phyloP scores from a whole-genome alignment of 2,113 vertebrate genomes.

The Labeo rohita region DNA sequence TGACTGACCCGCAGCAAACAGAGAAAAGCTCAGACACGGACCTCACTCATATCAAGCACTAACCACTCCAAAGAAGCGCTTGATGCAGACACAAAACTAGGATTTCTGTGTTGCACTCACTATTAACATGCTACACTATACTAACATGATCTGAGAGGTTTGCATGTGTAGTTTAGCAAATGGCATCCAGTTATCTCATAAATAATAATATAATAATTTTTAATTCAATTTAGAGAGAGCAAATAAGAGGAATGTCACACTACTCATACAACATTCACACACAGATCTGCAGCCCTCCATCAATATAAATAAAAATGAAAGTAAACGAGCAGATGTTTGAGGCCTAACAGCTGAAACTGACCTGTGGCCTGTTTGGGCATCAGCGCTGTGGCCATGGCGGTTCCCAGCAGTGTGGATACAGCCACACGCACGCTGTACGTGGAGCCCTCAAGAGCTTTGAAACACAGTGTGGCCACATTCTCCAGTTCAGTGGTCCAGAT shows the following conservation, averaged over 20 bases:
- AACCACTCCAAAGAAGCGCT: too few species aligned
- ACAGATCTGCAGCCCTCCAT: not conserved
- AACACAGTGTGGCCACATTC: slow-evolving; percentile 94
- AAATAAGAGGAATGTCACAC: too few species aligned
- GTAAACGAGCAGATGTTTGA: not conserved
- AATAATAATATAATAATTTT: too few species aligned
- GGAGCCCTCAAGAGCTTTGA: slow-evolving; percentile 95
- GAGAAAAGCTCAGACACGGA: not conserved
- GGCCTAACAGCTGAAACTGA: slow-evolving; percentile 58
- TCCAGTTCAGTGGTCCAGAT: slow-evolving; percentile 99
- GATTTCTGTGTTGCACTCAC: too few species aligned
- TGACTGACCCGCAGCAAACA: slow-evolving; percentile 77
- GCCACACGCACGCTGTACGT: slow-evolving; percentile 96
- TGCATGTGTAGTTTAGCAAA: too few species aligned
- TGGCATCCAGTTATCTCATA: too few species aligned
- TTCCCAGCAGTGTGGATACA: slow-evolving; percentile 94
- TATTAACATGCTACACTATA: too few species aligned
- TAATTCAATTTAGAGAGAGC: too few species aligned
- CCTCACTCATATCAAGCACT: too few species aligned
- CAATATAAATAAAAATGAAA: too few species aligned
- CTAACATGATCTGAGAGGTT: too few species aligned
- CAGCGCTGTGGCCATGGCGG: slow-evolving; percentile 94
- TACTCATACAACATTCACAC: not conserved
- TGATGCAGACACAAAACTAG: too few species aligned
- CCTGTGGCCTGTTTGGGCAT: slow-evolving; percentile 98